Evolutionary conservation across 2,888 invertebrate species (phyloP), one percentile per base, ranked within the genome.

Genomic region (Napeogenes inachia): DNA sequence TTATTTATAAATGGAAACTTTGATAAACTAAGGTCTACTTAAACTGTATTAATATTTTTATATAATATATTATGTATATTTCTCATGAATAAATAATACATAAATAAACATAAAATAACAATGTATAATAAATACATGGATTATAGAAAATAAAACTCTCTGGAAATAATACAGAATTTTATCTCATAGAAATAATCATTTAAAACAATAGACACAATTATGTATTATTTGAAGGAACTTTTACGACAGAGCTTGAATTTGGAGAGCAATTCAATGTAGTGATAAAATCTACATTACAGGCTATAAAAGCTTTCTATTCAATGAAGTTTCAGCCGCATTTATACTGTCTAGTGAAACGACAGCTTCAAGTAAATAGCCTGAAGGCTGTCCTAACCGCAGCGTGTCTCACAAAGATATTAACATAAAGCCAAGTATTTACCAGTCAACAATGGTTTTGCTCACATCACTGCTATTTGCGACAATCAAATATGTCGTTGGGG

Each of bases 391-490:
- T 38, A 57, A 58, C 62, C 62, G 5, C 53, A 56, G 56, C 47
- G 47, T 62, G 56, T 62, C 12, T 55, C 35, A 12, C 30, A 47
- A 35, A 45, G 56, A 50, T 56, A 56, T 60, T 55, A 55, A 47
- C 59, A 57, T 8, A 55, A 56, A 46, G 45, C 4, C 13, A 46
- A 32, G 46, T 56, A 54, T 62, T 64, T 57, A 32, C 45, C 32
- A 58, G 54, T 59, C 47, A 59, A 65, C 57, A 60, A 57, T 32
- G 13, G 45, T 33, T 56, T 46, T 61, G 57, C 46, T 56, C 56
- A 59, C 54, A 54, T 59, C 46, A 56, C 53, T n/a, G n/a, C 12
- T 59, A 63, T 63, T 63, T 59, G 56, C 30, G 47, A 47, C 21
- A 30, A 38, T 54, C 53, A 59, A 56, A 59, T 62, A 56, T 54